These are phyloP conservation scores for Patella ulyssiponensis DNA, from an alignment of 2,888 invertebrate species.

Conservation along the genomic window DNA sequence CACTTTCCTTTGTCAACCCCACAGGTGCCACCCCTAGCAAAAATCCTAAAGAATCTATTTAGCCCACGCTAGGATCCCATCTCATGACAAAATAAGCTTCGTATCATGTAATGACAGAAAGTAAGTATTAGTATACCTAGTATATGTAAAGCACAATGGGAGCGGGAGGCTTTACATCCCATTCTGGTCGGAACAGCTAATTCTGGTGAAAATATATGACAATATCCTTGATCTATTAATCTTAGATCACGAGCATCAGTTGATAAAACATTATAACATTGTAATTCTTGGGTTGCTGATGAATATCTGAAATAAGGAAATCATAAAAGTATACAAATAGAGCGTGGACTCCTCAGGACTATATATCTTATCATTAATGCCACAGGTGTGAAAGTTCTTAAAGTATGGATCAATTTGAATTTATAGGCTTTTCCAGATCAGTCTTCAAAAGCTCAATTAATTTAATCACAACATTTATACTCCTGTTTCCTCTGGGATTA, in stretches of 20 bases:
- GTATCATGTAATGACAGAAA: too few species aligned
- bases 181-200: conserved; percentile 83
- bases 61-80: too few species aligned
- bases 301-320: conserved; percentile 73
- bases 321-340: neutral
- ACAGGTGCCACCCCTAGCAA: too few species aligned
- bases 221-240: conserved; percentile 55
- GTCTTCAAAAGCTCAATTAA: too few species aligned
- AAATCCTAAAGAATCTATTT: too few species aligned
- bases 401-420: neutral
- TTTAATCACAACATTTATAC: too few species aligned
- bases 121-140: conserved; percentile 75
- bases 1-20: too few species aligned
- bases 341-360: neutral
- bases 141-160: conserved; percentile 91
- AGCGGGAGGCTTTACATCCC: conserved; percentile 77
- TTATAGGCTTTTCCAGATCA: neutral
- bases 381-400: neutral
- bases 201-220: conserved; percentile 84
- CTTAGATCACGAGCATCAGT: conserved; percentile 77
- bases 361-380: neutral
- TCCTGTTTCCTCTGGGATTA: too few species aligned
- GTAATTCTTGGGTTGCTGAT: conserved; percentile 79
- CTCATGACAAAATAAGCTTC: too few species aligned
- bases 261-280: conserved; percentile 87